Base-by-base conservation (phyloP, 2,888 invertebrate genomes). In the Diaprepes abbreviatus region DNA sequence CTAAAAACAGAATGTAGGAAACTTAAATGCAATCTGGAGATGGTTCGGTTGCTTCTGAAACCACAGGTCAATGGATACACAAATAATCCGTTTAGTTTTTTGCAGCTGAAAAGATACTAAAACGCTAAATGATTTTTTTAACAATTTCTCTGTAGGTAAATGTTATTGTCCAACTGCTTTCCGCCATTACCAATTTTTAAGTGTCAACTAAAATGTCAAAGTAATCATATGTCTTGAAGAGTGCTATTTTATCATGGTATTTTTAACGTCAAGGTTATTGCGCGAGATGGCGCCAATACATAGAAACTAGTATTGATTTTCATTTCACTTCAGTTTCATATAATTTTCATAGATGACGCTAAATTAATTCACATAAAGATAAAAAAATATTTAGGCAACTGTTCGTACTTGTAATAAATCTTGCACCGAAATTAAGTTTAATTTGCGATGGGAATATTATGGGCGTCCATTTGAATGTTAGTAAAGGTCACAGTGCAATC, bases 101-200 rank as follows among this genome's bases (percentile, higher is more conserved):
- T n/a, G 31, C 52, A 31, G 24, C n/a, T 12, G 43, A 60, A 45
- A 58, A 12, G 17, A 24, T 60, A 48, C 35, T 45, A 38, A 38
- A 58, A 28, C 28, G 60, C 66, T 72, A 72, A 36, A 68, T 36
- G 40, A 64, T 50, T 74, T 72, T 78, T 74, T 76, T 79, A 45
- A 78, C 77, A 78, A 80, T 78, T 78, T 80, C 76, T 77, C 77
- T 77, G 75, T 77, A 79, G 79, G 74, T 78, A 76, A 79, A 82
- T 84, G 83, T 84, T 84, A 83, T 84, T 84, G 84, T 84, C 82
- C 82, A 78, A 81, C 77, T 82, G 79, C 75, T 79, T 78, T 83
- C 81, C 83, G 84, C 84, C 83, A 84, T 84, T 84, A 83, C 81
- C 74, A 77, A 43, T 76, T 70, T 74, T 73, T 74, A 77, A 75